These are phyloP conservation scores for Ommatoiulus sabulosus DNA, from an alignment of 2,888 invertebrate genomes.

Conservation along the genomic window DNA sequence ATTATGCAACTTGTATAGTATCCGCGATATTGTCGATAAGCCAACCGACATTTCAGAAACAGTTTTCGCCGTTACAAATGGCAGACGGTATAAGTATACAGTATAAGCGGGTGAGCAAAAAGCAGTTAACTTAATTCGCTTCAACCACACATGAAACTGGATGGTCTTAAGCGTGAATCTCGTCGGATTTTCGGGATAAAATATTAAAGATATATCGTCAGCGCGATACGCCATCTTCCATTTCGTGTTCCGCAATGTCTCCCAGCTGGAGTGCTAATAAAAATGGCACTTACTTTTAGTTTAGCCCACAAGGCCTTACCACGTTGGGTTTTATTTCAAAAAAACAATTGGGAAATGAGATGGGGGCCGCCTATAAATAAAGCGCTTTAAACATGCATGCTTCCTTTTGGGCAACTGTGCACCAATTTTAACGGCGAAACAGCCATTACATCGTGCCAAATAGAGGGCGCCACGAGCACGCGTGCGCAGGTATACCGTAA, in stretches of 20 bases:
- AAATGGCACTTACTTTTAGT: conserved; percentile 26
- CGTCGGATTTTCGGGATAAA: neutral
- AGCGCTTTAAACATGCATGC: neutral
- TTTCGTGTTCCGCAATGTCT: conserved; percentile 28
- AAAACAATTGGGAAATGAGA: neutral
- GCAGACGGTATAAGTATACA: no score
- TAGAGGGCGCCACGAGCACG: neutral
- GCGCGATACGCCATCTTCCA: neutral
- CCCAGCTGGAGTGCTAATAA: conserved; percentile 26
- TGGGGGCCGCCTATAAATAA: conserved; percentile 27
- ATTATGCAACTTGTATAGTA: no score
- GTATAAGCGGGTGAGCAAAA: no score
- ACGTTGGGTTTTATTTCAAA: conserved; percentile 13
- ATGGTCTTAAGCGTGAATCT: no score
- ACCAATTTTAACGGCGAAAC: neutral
- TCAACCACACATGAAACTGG: no score
- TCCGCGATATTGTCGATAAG: no score
- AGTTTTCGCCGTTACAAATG: no score
- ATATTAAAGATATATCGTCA: conserved; percentile 12
- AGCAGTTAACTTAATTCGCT: no score
- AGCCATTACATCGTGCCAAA: neutral
- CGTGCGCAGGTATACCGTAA: neutral
- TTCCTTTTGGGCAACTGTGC: neutral
- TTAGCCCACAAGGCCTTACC: conserved; percentile 34
- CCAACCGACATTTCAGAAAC: no score